Base-by-base conservation (phyloP, 2,113 vertebrate species). In the Cinclus mexicanus region DNA sequence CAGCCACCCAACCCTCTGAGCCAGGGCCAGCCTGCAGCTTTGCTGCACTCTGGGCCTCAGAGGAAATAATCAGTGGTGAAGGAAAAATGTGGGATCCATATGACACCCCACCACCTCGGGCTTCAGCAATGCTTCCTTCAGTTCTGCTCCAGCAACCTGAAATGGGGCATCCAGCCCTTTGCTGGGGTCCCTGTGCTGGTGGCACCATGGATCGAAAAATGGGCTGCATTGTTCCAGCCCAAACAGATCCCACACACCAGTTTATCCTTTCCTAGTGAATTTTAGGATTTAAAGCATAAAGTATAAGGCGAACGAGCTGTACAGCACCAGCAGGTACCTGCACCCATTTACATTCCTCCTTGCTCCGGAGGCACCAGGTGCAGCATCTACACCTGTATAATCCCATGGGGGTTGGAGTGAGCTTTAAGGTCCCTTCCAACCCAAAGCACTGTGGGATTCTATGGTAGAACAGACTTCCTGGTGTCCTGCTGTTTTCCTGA, bases 101-200 rank as follows among this genome's bases (percentile, higher is more conserved):
- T 2, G 14, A 61, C 24, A 29, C 22, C 14, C 21, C n/a, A 29
- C 9, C 17, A 22, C 18, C 6, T 0, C 2, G 0, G 67, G 37
- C 83, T 89, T 61, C 56, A 39, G 65, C 74, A 88, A 25, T 13
- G 55, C 21, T 77, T 35, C 55, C 31, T 56, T 47, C 15, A 55
- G 25, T 77, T 41, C 41, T 64, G 35, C 14, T 23, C 42, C 71
- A 63, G 41, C 35, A 70, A 9, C 41, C 26, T 42, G 31, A 42
- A 70, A 41, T 6, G 33, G 31, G 31, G 31, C 8, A 72, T 17
- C 14, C 35, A 42, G 31, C 26, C 67, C 42, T 76, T 61, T n/a
- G 31, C 12, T n/a, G 6, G 31, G 23, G 24, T 46, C 42, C 12
- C 2, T 1, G 20, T 10, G 31, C 53, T 37, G 44, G 29, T 65